phyloP scores from a whole-genome alignment of 1,140 invertebrate species.

The Tetramorium parvispinum region DNA sequence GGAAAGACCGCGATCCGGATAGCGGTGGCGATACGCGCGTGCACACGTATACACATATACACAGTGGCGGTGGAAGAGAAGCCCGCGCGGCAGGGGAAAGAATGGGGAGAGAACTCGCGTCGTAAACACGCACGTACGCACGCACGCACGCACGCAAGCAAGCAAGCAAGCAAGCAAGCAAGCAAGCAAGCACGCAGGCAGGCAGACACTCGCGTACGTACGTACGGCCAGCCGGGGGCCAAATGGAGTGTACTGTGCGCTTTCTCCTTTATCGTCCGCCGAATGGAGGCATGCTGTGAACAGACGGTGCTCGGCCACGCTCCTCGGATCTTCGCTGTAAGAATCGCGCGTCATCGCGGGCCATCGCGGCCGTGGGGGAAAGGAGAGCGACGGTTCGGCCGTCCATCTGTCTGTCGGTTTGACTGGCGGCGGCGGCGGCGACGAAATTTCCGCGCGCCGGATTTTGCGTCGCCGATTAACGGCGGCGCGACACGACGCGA shows the following conservation, averaged over 20 bases:
- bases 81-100: slow-evolving; percentile 25
- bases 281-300: slow-evolving; percentile 65
- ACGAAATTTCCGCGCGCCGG: slow-evolving; percentile 65
- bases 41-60: not conserved
- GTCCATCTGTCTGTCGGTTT: not conserved
- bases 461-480: slow-evolving; percentile 16
- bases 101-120: slow-evolving; percentile 62
- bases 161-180: slow-evolving; percentile 32
- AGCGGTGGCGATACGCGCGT: not conserved
- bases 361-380: not conserved
- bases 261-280: slow-evolving; percentile 70
- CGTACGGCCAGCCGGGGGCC: slow-evolving; percentile 6
- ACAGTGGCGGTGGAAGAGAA: too few relatives aligned
- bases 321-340: slow-evolving; percentile 42
- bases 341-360: not conserved
- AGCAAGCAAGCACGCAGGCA: slow-evolving; percentile 57
- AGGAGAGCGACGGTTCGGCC: slow-evolving; percentile 6
- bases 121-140: slow-evolving; percentile 70
- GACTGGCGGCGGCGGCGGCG: not conserved
- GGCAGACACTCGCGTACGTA: not conserved
- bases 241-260: slow-evolving; percentile 59
- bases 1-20: slow-evolving; percentile 29
- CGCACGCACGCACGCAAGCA: slow-evolving; percentile 67
- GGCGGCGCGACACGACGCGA: slow-evolving; percentile 22
- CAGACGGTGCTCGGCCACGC: slow-evolving; percentile 24